Evolutionary conservation across 30 jellyfish, hydroid and myxozoan genomes (phyloP).

Genomic region (Rhopilema esculentum): DNA sequence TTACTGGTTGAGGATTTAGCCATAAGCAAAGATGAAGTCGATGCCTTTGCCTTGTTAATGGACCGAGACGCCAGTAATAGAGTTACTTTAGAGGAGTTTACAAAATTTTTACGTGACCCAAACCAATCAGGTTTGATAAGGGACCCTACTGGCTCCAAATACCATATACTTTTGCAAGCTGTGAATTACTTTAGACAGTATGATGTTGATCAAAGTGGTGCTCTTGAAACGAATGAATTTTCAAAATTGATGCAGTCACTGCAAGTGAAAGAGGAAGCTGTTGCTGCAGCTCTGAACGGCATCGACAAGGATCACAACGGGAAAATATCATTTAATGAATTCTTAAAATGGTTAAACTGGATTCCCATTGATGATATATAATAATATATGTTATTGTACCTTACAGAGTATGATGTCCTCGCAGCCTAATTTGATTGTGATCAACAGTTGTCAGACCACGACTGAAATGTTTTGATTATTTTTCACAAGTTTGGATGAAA

Average conservation of each 20-base stretch:
- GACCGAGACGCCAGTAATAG: constrained; percentile 74
- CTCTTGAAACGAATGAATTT: constrained; percentile 80
- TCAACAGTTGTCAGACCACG: too few species aligned
- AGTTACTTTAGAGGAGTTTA: constrained; percentile 59
- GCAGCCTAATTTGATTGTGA: too few species aligned
- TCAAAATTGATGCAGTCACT: constrained; percentile 46
- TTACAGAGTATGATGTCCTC: too few species aligned
- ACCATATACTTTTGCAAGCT: constrained; percentile 71
- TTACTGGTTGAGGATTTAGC: constrained; percentile 60
- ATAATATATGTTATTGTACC: too few species aligned
- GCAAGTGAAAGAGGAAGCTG: constrained; percentile 66
- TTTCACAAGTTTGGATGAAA: not conserved
- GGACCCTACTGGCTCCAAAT: constrained; percentile 64
- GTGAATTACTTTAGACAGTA: constrained; percentile 79
- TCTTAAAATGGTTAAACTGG: constrained; percentile 90
- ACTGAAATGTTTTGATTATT: not conserved
- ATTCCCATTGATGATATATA: constrained; percentile 66
- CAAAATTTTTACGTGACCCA: constrained; percentile 46
- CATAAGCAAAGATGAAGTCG: constrained; percentile 47
- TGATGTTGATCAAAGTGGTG: constrained; percentile 80
- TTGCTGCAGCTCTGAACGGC: constrained; percentile 64
- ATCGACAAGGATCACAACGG: constrained; percentile 86
- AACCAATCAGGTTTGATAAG: constrained; percentile 25
- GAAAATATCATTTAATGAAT: constrained; percentile 75
- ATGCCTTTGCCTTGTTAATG: constrained; percentile 37